Percentiles rank a stretch among this genome's conserved stretches.
Evolutionary conservation across 2,888 invertebrate genomes (phyloP).

Genomic region (Pseudococcus longispinus): DNA sequence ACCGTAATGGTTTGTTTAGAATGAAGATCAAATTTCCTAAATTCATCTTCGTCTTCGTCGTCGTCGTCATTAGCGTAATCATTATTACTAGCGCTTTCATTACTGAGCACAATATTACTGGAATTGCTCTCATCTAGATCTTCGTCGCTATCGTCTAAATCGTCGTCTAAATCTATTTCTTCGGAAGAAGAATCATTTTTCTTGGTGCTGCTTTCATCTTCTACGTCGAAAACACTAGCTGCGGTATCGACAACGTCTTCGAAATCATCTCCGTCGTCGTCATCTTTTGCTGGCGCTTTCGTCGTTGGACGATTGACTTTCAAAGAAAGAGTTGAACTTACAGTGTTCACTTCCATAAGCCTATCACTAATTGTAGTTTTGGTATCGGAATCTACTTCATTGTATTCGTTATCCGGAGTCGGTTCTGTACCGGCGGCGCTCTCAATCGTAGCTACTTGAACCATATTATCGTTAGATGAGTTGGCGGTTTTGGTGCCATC

Average conservation of each 20-base stretch:
- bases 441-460: slow-evolving; percentile 48
- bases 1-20: slow-evolving; percentile 2
- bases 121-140: slow-evolving; percentile 39
- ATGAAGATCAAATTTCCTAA: slow-evolving; percentile 37
- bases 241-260: slow-evolving; percentile 46
- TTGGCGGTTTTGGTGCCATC: slow-evolving; percentile 41
- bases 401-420: slow-evolving; percentile 49
- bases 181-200: slow-evolving; percentile 41
- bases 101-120: neutral
- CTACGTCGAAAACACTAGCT: slow-evolving; percentile 46
- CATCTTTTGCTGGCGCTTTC: neutral
- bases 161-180: slow-evolving; percentile 47
- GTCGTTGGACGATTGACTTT: slow-evolving; percentile 32
- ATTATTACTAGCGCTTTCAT: neutral
- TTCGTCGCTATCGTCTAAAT: slow-evolving; percentile 45
- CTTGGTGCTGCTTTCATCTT: neutral
- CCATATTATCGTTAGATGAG: neutral
- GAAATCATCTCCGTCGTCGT: slow-evolving; percentile 51
- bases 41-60: slow-evolving; percentile 53
- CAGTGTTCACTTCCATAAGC: neutral
- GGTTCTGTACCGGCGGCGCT: slow-evolving; percentile 46
- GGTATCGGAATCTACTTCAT: slow-evolving; percentile 51
- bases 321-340: neutral
- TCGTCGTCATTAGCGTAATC: slow-evolving; percentile 37
- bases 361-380: slow-evolving; percentile 47